phyloP scores from a whole-genome alignment of 2,888 invertebrate species.

The Tenthredo scrophulariae region DNA sequence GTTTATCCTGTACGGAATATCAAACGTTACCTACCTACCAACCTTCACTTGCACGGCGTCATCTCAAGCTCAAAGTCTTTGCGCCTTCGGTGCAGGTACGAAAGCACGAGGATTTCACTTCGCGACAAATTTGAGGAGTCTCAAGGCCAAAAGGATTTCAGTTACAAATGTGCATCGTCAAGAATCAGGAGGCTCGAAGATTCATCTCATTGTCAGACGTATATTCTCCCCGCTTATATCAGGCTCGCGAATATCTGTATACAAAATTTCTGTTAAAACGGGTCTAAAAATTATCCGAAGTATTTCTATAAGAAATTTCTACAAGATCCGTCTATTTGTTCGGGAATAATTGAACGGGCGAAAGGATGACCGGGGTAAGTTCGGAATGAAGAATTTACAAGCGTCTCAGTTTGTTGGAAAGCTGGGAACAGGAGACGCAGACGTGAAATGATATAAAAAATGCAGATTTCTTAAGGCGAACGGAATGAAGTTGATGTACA shows the following conservation, averaged over 20 bases:
- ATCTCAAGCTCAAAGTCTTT: slow-evolving; percentile 29
- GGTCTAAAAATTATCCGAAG: neutral
- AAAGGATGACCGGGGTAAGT: neutral
- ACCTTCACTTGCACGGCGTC: slow-evolving; percentile 6
- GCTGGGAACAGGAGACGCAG: neutral
- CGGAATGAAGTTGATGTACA: neutral
- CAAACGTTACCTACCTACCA: slow-evolving; percentile 15
- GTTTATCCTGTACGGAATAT: slow-evolving; percentile 35
- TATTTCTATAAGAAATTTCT: neutral
- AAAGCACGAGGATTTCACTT: neutral
- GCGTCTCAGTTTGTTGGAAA: neutral
- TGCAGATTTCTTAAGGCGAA: neutral
- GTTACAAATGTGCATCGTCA: neutral
- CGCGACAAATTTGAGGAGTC: neutral
- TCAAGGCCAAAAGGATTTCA: neutral
- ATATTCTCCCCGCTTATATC: neutral
- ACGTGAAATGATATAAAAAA: neutral
- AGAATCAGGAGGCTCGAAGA: neutral
- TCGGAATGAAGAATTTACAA: neutral
- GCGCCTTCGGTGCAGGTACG: neutral
- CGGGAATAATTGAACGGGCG: neutral
- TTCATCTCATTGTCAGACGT: neutral
- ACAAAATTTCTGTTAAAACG: neutral
- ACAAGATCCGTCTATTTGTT: neutral
- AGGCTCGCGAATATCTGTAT: too few relatives aligned